Conservation (phyloP, 1,140 invertebrate genomes). For the Drusus annulatus region DNA sequence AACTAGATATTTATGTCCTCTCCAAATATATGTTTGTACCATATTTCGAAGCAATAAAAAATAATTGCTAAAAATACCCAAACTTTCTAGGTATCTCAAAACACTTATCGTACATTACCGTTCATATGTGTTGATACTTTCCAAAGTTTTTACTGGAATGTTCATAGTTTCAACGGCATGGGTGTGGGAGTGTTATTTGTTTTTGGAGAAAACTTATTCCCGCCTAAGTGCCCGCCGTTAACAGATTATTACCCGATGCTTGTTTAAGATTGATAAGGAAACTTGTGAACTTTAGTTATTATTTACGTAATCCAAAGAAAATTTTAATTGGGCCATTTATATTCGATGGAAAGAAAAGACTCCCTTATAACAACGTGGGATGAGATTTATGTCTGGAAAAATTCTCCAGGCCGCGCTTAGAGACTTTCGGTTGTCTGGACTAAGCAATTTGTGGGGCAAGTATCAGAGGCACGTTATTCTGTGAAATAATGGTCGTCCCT, state of each 20-base stretch:
- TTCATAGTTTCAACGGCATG: no score
- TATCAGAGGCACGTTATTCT: conserved; percentile 12
- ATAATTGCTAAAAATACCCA: conserved; percentile 3
- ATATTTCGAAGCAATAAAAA: conserved; percentile 5
- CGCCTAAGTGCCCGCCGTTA: no score
- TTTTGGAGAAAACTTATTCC: no score
- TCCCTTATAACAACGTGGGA: neutral
- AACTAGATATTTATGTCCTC: no score
- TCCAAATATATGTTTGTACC: neutral
- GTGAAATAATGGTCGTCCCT: neutral
- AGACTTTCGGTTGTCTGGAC: conserved; percentile 22
- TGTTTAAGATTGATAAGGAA: no score
- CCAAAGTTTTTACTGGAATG: no score
- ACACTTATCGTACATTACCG: no score
- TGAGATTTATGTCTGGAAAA: conserved; percentile 32
- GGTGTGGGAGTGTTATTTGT: no score
- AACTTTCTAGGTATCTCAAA: neutral
- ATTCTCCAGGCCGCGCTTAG: conserved; percentile 6
- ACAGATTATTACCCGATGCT: no score
- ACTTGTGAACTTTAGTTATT: neutral
- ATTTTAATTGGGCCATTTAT: conserved; percentile 10
- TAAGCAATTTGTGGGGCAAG: conserved; percentile 24
- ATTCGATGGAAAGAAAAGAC: neutral
- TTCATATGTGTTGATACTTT: no score
- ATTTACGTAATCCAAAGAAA: neutral